Percentiles rank a stretch among this genome's conserved stretches.
These are phyloP conservation scores for Ptilodon capucinus DNA, from an alignment of 2,888 invertebrate genomes.

Conservation along the genomic window DNA sequence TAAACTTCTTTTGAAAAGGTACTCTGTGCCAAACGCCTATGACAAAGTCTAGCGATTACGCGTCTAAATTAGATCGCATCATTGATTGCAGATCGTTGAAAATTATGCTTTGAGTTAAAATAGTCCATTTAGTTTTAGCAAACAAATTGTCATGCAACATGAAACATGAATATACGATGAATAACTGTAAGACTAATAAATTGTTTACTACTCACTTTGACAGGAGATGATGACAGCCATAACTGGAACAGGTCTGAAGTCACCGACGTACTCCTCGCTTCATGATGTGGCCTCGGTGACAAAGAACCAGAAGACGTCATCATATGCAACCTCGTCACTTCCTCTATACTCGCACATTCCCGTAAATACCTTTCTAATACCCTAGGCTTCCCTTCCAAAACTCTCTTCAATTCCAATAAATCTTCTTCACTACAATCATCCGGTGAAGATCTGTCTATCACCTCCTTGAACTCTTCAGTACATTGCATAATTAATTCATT, in stretches of 20 bases:
- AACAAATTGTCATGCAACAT: too few relatives aligned
- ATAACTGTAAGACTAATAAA: too few relatives aligned
- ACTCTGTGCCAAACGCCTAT: too few relatives aligned
- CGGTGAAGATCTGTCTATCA: slow-evolving; percentile 67
- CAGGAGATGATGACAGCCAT: slow-evolving; percentile 91
- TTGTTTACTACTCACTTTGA: slow-evolving; percentile 80
- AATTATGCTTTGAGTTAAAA: too few relatives aligned
- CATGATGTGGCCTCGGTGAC: slow-evolving; percentile 73
- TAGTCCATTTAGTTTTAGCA: too few relatives aligned
- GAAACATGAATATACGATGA: too few relatives aligned
- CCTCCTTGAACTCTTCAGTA: slow-evolving; percentile 64
- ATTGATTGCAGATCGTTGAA: too few relatives aligned
- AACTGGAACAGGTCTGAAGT: slow-evolving; percentile 93
- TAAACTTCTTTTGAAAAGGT: too few relatives aligned
- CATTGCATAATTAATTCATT: slow-evolving; percentile 64
- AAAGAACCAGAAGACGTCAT: slow-evolving; percentile 79
- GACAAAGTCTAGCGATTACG: too few relatives aligned
- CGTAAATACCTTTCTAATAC: slow-evolving; percentile 89
- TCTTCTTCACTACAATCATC: slow-evolving; percentile 73
- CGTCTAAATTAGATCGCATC: too few relatives aligned
- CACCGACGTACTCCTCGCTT: slow-evolving; percentile 87
- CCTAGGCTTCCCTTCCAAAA: slow-evolving; percentile 82
- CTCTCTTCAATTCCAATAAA: slow-evolving; percentile 60
- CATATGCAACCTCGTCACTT: slow-evolving; percentile 83
- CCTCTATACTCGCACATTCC: slow-evolving; percentile 87